phyloP scores from a whole-genome alignment of 2,888 invertebrate species.

The Drosophila prostipennis region DNA sequence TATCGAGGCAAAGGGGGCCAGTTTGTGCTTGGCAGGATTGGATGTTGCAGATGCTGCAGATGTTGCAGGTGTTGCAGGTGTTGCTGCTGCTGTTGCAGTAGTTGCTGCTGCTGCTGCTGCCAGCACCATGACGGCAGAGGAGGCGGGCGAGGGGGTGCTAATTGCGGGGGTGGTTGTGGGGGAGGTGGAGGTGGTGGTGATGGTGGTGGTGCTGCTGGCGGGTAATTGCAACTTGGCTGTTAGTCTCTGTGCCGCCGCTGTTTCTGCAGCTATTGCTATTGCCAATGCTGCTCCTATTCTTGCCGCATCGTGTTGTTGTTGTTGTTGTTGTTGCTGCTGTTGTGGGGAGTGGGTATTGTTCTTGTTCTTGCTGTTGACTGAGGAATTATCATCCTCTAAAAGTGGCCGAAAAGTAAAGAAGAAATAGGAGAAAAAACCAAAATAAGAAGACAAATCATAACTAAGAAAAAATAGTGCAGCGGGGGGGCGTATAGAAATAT shows the following conservation, averaged over 20 bases:
- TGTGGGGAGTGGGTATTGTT: conserved; percentile 61
- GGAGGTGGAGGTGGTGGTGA: conserved; percentile 4
- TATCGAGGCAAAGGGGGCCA: conserved; percentile 24
- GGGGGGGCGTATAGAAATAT: not conserved
- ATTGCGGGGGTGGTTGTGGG: not conserved
- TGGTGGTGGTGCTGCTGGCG: not conserved
- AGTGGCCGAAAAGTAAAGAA: conserved; percentile 57
- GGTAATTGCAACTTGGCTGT: not conserved
- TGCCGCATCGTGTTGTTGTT: conserved; percentile 30
- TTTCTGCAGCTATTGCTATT: conserved; percentile 44
- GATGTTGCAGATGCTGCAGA: conserved; percentile 16
- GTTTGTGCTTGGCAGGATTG: conserved; percentile 48
- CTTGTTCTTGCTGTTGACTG: conserved; percentile 62
- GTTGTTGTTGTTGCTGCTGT: conserved; percentile 59
- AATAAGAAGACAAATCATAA: conserved; percentile 39
- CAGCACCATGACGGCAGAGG: conserved; percentile 25
- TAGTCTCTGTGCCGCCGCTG: conserved; percentile 4
- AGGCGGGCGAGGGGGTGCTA: not conserved
- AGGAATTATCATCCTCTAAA: conserved; percentile 82
- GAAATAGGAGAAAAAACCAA: conserved; percentile 30
- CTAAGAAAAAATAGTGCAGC: not conserved
- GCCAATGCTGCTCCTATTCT: conserved; percentile 36
- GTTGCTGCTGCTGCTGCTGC: conserved; percentile 43
- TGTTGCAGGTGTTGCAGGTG: conserved; percentile 40
- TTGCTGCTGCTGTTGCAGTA: conserved; percentile 45